Base-by-base conservation (phyloP, 2,113 vertebrate species). In the Crocuta crocuta region DNA sequence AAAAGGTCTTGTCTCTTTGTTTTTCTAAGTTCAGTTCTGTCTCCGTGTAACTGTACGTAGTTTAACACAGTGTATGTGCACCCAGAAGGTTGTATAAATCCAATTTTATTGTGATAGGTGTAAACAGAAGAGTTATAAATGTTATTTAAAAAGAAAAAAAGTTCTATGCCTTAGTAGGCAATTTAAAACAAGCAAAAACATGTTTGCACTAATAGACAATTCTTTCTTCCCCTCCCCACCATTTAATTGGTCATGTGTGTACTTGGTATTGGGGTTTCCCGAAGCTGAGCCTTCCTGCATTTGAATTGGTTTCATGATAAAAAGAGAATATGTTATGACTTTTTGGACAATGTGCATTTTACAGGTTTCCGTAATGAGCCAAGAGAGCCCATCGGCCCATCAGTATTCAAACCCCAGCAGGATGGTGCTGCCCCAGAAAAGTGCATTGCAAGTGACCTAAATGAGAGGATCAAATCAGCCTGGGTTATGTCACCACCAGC, bases 381-480 rank as follows among this genome's bases (percentile, higher is more conserved):
- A 73, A 92, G 70, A 95, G 74, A 94, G 39, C 33, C 70, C 68
- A 63, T 91, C 93, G 76, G 61, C 33, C 70, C 68, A 63, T 91
- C 93, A 80, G 61, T 58, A 89, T 74, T 91, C 68, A 98, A 95
- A 95, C 63, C 48, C 93, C 91, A 71, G 91, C 94, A 96, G 93
- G 83, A 84, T 11, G 61, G 86, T 4, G 23, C 16, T 94, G 95
- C 39, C 96, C 96, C 86, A 97, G 97, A 98, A 97, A 97, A 97
- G 65, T 21, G 10, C 43, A 55, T 39, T 84, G 68, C 68, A 45
- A 45, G 89, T 73, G 89, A 97, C 97, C 97, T 95, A 95, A 23
- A 97, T 84, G 70, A 80, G 83, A 55, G 50, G 35, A 45, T 73
- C 26, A 53, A 58, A 53, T 58, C 12, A 84, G 79, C 23, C 26